A percentile compares a stretch with the other conserved stretches of the same genome.
These are phyloP conservation scores for Recurvirostra avosetta DNA, from an alignment of 2,113 vertebrate species.

Conservation along the genomic window DNA sequence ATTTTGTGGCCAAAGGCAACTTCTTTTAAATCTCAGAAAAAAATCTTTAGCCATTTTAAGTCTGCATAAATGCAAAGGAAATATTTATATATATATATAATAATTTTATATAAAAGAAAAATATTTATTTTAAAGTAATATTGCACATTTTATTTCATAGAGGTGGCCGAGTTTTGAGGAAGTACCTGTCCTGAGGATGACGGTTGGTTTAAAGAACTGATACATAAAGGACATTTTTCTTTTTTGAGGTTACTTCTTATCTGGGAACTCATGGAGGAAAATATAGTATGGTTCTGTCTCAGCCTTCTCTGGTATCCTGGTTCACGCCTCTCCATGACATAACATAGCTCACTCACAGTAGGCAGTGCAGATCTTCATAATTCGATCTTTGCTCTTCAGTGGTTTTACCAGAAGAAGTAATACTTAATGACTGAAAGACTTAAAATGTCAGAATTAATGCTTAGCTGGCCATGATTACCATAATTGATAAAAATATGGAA, in stretches of 20 bases:
- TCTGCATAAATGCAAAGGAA: neutral
- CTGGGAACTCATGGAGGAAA: neutral
- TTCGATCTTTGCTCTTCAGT: neutral
- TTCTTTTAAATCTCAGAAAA: neutral
- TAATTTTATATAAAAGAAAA: neutral
- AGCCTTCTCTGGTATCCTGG: neutral
- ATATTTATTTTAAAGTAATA: neutral
- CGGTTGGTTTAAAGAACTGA: neutral
- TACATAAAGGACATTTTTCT: neutral
- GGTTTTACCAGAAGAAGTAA: conserved; percentile 1
- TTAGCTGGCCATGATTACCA: neutral
- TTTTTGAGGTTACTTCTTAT: neutral
- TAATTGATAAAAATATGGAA: neutral
- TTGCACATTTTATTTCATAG: neutral
- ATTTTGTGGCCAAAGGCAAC: neutral
- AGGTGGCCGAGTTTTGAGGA: neutral
- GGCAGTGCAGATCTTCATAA: neutral
- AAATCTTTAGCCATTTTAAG: neutral
- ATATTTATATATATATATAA: neutral
- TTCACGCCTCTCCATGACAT: neutral
- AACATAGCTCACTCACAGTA: neutral
- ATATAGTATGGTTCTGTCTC: neutral
- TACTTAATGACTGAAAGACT: neutral
- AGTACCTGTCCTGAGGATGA: neutral
- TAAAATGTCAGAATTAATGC: neutral